Percentiles rank a stretch among this genome's conserved stretches.
phyloP scores from a whole-genome alignment of 37 sponge, comb jelly and placozoan genomes.

The Lycopodina hypogea region DNA sequence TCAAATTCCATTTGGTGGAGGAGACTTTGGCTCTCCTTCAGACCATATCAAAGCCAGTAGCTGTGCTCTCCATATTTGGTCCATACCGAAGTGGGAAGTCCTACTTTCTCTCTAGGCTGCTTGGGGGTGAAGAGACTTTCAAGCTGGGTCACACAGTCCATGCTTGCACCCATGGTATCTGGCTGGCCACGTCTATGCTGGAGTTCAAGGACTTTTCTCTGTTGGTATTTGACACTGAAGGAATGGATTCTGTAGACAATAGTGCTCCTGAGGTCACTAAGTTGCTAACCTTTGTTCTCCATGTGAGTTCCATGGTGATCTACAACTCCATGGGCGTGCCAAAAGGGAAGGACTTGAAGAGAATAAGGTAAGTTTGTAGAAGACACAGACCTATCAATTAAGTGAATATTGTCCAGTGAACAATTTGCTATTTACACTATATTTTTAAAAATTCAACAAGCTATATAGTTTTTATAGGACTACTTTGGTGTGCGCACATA shows the following conservation, averaged over 20 bases:
- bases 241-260: constrained; percentile 4
- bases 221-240: constrained; percentile 41
- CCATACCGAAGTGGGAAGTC: constrained; percentile 54
- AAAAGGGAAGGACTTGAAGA: constrained; percentile 3
- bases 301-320: constrained; percentile 34
- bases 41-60: constrained; percentile 29
- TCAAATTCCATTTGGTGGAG: neutral
- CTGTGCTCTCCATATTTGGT: constrained; percentile 40
- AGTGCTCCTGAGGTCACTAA: constrained; percentile 3
- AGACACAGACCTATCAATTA: no score
- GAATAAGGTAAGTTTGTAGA: constrained; percentile 44
- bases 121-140: constrained; percentile 16
- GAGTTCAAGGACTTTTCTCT: constrained; percentile 36
- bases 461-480: no score
- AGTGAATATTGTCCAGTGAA: no score
- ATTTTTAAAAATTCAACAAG: no score
- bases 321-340: constrained; percentile 35
- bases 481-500: no score
- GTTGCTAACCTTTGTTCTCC: neutral
- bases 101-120: constrained; percentile 31
- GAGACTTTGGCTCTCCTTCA: constrained; percentile 11
- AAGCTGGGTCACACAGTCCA: constrained; percentile 29
- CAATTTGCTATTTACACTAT: no score
- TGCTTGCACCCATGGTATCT: constrained; percentile 29
- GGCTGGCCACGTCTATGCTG: constrained; percentile 30